Evolutionary conservation across 2,888 invertebrate genomes (phyloP).

Genomic region (Sesia bembeciformis): DNA sequence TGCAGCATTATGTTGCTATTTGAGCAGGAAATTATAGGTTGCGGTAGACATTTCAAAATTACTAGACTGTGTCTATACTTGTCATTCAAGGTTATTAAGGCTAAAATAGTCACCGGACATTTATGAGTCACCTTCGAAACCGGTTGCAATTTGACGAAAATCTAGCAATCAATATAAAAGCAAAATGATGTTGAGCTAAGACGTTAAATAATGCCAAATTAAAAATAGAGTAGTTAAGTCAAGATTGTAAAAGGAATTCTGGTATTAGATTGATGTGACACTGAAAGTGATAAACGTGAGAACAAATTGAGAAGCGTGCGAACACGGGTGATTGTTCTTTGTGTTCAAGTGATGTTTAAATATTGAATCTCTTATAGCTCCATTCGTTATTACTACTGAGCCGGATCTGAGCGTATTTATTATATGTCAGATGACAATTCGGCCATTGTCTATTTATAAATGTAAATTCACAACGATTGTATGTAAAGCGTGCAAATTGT

Average conservation of each 20-base stretch:
- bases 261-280: slow-evolving; percentile 1
- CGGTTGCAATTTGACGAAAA: not conserved
- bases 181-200: too few species aligned
- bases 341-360: not conserved
- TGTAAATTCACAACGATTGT: too few species aligned
- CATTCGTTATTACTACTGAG: not conserved
- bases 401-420: not conserved
- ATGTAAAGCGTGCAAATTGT: too few species aligned
- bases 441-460: too few species aligned
- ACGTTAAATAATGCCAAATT: too few species aligned
- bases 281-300: slow-evolving; percentile 33
- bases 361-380: not conserved
- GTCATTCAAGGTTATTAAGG: not conserved
- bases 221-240: too few species aligned
- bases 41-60: too few species aligned
- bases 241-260: too few species aligned
- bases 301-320: slow-evolving; percentile 33
- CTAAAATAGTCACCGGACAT: not conserved
- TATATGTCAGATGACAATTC: too few species aligned
- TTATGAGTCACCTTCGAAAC: not conserved
- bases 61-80: not conserved
- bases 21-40: too few species aligned
- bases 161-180: too few species aligned
- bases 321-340: slow-evolving; percentile 12
- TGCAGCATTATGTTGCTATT: too few species aligned